Conservation (phyloP, 2,113 vertebrate genomes). For the Pardalotus punctatus region DNA sequence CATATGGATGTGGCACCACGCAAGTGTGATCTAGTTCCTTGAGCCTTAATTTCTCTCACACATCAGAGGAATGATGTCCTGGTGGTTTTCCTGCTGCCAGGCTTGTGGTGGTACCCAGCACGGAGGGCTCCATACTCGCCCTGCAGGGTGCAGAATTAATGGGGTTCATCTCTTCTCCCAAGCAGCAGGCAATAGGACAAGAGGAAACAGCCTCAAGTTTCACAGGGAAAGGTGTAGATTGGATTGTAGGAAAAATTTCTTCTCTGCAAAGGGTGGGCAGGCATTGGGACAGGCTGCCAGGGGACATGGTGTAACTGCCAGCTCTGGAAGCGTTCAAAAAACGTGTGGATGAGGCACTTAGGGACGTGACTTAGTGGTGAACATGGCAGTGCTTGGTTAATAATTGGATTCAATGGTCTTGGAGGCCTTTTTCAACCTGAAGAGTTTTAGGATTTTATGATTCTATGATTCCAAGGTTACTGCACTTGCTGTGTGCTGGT, state of each 20-base stretch:
- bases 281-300: neutral
- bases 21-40: neutral
- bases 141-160: neutral
- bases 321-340: neutral
- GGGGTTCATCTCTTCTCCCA: neutral
- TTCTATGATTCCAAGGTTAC: neutral
- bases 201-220: neutral
- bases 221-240: neutral
- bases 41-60: neutral
- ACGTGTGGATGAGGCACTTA: neutral
- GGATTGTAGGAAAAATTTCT: neutral
- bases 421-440: neutral
- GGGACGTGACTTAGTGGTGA: neutral
- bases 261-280: neutral
- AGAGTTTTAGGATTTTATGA: neutral
- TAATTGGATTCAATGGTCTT: neutral
- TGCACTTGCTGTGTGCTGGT: neutral
- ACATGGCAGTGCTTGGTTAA: neutral
- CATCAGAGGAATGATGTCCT: neutral
- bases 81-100: neutral
- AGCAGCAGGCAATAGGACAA: neutral
- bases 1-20: neutral
- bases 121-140: rapidly evolving
- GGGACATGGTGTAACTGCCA: neutral
- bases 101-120: neutral